Evolutionary conservation across 2,797 vertebrate species (phyloP).

Genomic region (Liasis olivaceus): DNA sequence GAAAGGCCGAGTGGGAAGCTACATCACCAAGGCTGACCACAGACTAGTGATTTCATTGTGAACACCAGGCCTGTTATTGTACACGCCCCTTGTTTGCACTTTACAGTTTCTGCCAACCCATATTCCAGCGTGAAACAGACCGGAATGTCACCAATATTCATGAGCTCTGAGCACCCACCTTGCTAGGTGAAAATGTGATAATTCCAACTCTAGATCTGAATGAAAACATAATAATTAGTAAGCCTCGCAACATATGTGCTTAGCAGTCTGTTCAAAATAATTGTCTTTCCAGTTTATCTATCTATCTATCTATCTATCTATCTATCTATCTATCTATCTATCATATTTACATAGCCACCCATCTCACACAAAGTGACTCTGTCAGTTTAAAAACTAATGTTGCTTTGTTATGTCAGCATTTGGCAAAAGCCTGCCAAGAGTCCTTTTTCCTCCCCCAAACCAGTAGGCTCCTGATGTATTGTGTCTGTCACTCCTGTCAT

Average conservation of each 20-base stretch:
- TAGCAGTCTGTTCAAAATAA: neutral
- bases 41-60: neutral
- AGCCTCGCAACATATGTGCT: neutral
- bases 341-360: too few species aligned
- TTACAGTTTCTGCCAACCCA: neutral
- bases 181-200: neutral
- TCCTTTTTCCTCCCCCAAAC: neutral
- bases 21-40: neutral
- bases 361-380: too few species aligned
- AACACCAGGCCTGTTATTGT: neutral
- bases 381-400: neutral
- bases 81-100: neutral
- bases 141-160: neutral
- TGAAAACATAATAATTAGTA: neutral
- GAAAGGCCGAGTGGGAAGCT: neutral
- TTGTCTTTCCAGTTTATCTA: neutral
- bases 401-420: neutral
- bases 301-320: too few species aligned
- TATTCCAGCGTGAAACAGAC: neutral
- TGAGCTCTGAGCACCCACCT: neutral
- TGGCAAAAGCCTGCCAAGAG: neutral
- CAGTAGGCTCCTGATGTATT: neutral
- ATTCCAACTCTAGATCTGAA: neutral
- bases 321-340: too few species aligned
- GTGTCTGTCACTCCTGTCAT: neutral